phyloP scores from a whole-genome alignment of 2,797 vertebrate species.

The Kryptopterus vitreolus region DNA sequence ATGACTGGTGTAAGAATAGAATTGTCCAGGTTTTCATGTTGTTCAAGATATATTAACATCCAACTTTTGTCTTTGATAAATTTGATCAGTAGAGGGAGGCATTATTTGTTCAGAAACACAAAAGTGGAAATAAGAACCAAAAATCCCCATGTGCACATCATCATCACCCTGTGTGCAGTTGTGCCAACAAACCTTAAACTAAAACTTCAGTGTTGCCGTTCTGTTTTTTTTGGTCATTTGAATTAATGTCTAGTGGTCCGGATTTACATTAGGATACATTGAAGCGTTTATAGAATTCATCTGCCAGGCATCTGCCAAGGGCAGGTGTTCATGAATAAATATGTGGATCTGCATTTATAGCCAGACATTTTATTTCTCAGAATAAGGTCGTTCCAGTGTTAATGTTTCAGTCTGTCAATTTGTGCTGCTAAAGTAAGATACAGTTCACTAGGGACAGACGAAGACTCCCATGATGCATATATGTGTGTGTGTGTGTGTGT shows the following conservation, averaged over 20 bases:
- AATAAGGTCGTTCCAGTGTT: slow-evolving; percentile 18
- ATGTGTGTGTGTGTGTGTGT: too few relatives aligned
- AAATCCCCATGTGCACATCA: not conserved
- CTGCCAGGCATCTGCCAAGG: slow-evolving; percentile 24
- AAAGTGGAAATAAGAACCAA: not conserved
- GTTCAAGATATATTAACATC: not conserved
- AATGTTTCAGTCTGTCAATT: not conserved
- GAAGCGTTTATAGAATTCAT: slow-evolving; percentile 29
- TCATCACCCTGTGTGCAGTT: not conserved
- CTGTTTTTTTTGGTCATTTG: not conserved
- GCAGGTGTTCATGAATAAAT: slow-evolving; percentile 74
- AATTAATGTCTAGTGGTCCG: slow-evolving; percentile 24
- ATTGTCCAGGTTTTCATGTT: not conserved
- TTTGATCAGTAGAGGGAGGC: not conserved
- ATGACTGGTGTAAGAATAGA: not conserved
- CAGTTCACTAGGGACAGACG: not conserved
- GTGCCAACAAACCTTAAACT: slow-evolving; percentile 18
- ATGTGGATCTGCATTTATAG: slow-evolving; percentile 49
- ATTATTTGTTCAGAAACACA: not conserved
- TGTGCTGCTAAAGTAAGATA: not conserved
- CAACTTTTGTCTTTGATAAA: too few relatives aligned
- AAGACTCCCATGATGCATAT: not conserved
- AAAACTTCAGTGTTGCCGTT: slow-evolving; percentile 26
- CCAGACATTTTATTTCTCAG: slow-evolving; percentile 8
- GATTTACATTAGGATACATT: slow-evolving; percentile 27